Evolutionary conservation across 2,113 vertebrate genomes (phyloP), one percentile per base, ranked within the genome.

Genomic region (Microcebus lehilahytsara): DNA sequence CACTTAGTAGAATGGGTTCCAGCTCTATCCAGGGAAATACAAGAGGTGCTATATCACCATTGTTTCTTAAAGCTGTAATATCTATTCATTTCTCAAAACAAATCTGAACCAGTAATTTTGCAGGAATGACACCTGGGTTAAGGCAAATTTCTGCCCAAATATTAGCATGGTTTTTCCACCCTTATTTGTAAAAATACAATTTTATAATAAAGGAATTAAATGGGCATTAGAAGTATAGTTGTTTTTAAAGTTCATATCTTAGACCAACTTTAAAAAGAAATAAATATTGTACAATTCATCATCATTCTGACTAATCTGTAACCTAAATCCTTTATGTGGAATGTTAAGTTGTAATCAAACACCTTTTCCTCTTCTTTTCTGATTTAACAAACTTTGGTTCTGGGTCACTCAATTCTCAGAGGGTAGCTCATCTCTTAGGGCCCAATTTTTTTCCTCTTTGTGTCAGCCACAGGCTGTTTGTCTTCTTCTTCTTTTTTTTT

Each of bases 81-180:
- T 77, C 87, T 95, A 93, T 67, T 93, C 20, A 71, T 96, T 93
- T 89, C 49, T 74, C 37, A 49, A 87, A 91, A 62, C 30, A 96
- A 94, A 96, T 91, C 27, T 40, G 67, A 92, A 56, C 25, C 72
- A 95, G 32, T 42, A 49, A 91, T 78, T 92, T 92, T 88, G 40
- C n/a, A 85, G 17, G 83, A 34, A 87, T 83, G 62, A 11, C 60
- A 66, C 16, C 20, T 86, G n/a, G 77, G 22, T 90, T 89, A 67
- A 78, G 62, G 64, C 46, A 92, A 71, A 92, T 89, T 94, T 89
- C 78, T 89, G 80, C 46, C 66, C 60, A 79, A 93, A 74, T 37
- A 67, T 89, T 72, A 92, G n/a, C 51, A 71, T 91, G 51, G 79
- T 77, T 95, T 95, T 58, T 77, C 30, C 62, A 78, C 32, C 30